These are phyloP conservation scores for Cavia aperea DNA, from an alignment of 2,113 vertebrate species.

Conservation along the genomic window DNA sequence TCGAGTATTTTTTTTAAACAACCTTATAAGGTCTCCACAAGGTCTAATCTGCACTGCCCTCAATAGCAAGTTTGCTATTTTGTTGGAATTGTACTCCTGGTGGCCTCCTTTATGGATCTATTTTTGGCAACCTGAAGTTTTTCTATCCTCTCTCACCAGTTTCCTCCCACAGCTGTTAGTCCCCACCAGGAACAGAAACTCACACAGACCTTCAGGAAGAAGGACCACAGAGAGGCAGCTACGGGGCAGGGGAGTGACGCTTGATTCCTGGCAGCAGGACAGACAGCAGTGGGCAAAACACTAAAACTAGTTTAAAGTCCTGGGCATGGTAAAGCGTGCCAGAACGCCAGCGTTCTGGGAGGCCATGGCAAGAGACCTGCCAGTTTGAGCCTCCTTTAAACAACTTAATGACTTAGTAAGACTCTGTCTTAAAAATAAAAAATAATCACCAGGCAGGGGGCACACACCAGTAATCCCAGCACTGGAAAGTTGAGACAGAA, in stretches of 20 bases:
- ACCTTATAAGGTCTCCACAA: not conserved
- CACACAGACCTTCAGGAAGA: fast-evolving
- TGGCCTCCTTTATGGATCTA: not conserved
- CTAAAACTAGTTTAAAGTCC: not conserved
- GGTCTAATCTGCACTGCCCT: not conserved
- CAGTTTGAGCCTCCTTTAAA: not conserved
- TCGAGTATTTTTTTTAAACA: not conserved
- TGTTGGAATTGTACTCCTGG: not conserved
- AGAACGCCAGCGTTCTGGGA: not conserved
- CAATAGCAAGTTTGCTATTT: not conserved
- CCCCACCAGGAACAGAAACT: too few species aligned
- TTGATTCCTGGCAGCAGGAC: not conserved
- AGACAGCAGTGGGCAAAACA: not conserved
- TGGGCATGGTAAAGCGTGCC: not conserved
- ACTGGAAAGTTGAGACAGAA: not conserved
- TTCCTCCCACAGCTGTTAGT: not conserved
- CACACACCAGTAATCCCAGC: not conserved
- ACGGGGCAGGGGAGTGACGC: fast-evolving
- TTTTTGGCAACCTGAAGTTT: not conserved
- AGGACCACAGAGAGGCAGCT: not conserved
- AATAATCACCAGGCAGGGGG: not conserved
- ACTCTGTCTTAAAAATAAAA: not conserved
- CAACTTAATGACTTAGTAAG: not conserved
- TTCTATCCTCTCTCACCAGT: not conserved
- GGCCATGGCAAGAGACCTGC: not conserved